Conservation (phyloP, 2,113 vertebrate genomes). For the Mola mola region DNA sequence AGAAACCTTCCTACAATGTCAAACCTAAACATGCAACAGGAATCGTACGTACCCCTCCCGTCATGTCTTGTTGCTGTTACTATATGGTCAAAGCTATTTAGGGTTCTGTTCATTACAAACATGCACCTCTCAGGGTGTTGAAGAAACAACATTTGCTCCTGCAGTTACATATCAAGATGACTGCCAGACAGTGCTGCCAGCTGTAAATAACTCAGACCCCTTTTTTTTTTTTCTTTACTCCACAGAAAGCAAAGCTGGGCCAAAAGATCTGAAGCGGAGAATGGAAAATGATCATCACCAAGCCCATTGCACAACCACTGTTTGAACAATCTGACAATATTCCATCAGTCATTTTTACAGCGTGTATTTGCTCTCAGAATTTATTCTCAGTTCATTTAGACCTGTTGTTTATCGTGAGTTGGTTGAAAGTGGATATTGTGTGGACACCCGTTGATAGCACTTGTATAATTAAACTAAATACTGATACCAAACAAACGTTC, state of each 20-base stretch:
- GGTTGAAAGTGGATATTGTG: conserved; percentile 42
- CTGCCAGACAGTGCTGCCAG: conserved; percentile 21
- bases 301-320: conserved; percentile 53
- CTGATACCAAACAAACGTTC: conserved; percentile 26
- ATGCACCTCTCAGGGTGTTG: conserved; percentile 27
- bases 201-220: conserved; percentile 48
- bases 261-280: conserved; percentile 88
- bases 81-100: no score
- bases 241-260: conserved; percentile 96
- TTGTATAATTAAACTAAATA: conserved; percentile 34
- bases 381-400: conserved; percentile 54
- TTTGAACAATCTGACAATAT: conserved; percentile 61
- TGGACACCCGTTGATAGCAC: conserved; percentile 25
- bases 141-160: conserved; percentile 30
- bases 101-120: conserved; percentile 24
- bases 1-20: conserved; percentile 89
- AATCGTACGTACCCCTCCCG: conserved; percentile 84
- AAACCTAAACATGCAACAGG: conserved; percentile 93
- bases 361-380: conserved; percentile 37
- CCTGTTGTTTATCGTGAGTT: conserved; percentile 32
- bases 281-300: conserved; percentile 55
- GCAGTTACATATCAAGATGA: conserved; percentile 9
- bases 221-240: conserved; percentile 63
- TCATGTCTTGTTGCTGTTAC: no score
- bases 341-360: conserved; percentile 55